Evolutionary conservation across 2,797 vertebrate species (phyloP).

Genomic region (Octomys mimax): DNA sequence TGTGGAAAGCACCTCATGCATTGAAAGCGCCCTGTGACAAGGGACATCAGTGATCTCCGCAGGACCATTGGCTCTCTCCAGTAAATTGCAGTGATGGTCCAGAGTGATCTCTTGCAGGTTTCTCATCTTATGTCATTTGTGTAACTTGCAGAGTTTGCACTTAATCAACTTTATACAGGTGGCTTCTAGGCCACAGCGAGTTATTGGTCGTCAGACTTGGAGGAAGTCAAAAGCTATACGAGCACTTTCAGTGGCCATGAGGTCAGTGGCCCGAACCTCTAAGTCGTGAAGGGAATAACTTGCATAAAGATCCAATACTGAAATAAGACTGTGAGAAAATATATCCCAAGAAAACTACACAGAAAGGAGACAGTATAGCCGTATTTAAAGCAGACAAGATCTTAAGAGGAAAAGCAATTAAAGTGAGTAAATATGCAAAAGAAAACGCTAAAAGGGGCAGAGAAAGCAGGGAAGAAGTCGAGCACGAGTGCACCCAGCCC

Average conservation of each 20-base stretch:
- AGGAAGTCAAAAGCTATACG: neutral
- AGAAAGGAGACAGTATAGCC: neutral
- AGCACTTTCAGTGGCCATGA: neutral
- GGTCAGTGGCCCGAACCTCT: no score
- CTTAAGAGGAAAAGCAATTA: neutral
- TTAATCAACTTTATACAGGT: no score
- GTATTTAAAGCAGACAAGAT: neutral
- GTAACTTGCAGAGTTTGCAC: no score
- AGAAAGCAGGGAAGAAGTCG: neutral
- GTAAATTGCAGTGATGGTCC: neutral
- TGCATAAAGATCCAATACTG: neutral
- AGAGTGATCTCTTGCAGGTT: neutral
- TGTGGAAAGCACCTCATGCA: no score
- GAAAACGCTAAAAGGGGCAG: neutral
- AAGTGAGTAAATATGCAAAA: neutral
- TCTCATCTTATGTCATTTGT: neutral
- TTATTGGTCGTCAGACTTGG: neutral
- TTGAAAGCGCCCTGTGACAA: neutral
- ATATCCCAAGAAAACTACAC: neutral
- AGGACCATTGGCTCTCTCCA: neutral
- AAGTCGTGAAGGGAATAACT: no score
- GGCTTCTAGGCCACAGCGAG: neutral
- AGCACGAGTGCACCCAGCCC: neutral
- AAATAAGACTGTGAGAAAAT: slow-evolving; percentile 25
- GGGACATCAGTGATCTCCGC: neutral